A percentile compares a stretch with the other conserved stretches of the same genome.
These are phyloP conservation scores for Trisateles emortualis DNA, from an alignment of 2,888 invertebrate species.

Conservation along the genomic window DNA sequence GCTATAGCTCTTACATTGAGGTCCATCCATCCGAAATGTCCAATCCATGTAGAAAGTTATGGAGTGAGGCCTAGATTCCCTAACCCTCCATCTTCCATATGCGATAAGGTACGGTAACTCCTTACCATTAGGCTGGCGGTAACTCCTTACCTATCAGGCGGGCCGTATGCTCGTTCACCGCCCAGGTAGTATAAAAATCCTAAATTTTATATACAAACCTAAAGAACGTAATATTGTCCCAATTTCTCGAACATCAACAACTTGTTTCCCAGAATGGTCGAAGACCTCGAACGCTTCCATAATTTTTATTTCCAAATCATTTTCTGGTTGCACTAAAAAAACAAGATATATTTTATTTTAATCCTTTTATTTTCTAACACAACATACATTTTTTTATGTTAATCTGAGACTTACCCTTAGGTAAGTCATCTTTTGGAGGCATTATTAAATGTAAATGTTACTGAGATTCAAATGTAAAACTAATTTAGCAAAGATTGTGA, in stretches of 20 bases:
- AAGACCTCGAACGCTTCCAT: slow-evolving; percentile 96
- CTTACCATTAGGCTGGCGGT: too few relatives aligned
- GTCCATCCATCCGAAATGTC: too few relatives aligned
- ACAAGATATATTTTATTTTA: neutral
- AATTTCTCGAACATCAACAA: slow-evolving; percentile 96
- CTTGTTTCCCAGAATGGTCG: slow-evolving; percentile 95
- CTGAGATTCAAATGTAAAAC: slow-evolving; percentile 54
- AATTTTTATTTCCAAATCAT: slow-evolving; percentile 92
- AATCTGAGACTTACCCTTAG: slow-evolving; percentile 68
- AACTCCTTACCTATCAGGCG: too few relatives aligned
- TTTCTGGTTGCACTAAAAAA: slow-evolving; percentile 84
- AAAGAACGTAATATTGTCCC: slow-evolving; percentile 96
- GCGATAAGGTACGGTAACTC: too few relatives aligned
- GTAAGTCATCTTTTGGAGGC: slow-evolving; percentile 70
- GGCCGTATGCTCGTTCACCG: too few relatives aligned
- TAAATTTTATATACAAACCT: slow-evolving; percentile 74
- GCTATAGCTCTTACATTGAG: too few relatives aligned
- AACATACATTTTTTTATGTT: too few relatives aligned
- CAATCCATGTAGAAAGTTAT: too few relatives aligned
- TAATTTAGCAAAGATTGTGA: neutral
- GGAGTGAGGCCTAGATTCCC: too few relatives aligned
- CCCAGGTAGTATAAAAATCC: too few relatives aligned
- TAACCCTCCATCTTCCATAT: too few relatives aligned
- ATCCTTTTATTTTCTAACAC: neutral
- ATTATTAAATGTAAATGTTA: slow-evolving; percentile 54